These are phyloP conservation scores for Cebidichthys violaceus DNA, from an alignment of 2,113 vertebrate genomes.

Conservation along the genomic window DNA sequence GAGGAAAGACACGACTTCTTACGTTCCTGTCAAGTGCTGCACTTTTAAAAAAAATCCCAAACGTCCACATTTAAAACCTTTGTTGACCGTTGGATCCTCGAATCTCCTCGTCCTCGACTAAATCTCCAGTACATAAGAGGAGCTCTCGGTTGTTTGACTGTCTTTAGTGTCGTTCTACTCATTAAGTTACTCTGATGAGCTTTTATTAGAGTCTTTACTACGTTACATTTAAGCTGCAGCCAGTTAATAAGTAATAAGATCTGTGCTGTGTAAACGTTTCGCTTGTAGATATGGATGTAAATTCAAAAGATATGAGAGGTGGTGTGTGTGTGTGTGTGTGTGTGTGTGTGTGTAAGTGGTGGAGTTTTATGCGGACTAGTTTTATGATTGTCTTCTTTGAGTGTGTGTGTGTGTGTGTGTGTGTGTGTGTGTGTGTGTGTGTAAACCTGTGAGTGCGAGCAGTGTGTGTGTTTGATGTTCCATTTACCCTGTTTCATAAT, in stretches of 20 bases:
- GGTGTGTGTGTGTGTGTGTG: slow-evolving; percentile 59
- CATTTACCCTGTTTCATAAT: slow-evolving; percentile 79
- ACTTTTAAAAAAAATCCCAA: neutral
- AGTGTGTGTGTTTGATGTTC: slow-evolving; percentile 75
- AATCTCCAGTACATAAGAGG: neutral
- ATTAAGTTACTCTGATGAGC: slow-evolving; percentile 11
- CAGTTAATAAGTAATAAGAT: slow-evolving; percentile 45
- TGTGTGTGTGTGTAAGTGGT: slow-evolving; percentile 43
- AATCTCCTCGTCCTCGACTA: neutral
- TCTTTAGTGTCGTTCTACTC: slow-evolving; percentile 22
- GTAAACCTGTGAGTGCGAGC: slow-evolving; percentile 40
- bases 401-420: slow-evolving; percentile 75
- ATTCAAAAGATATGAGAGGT: slow-evolving; percentile 15
- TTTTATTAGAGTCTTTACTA: slow-evolving; percentile 21
- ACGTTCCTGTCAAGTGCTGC: neutral
- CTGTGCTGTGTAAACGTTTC: neutral
- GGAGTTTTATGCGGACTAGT: slow-evolving; percentile 1
- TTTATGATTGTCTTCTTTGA: slow-evolving; percentile 27
- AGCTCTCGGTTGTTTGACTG: neutral
- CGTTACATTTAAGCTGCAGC: neutral
- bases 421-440: slow-evolving; percentile 62
- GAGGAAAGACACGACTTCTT: too few species aligned
- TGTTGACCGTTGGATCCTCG: neutral
- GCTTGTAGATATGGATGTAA: slow-evolving; percentile 13
- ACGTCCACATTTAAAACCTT: neutral